phyloP scores from a whole-genome alignment of 2,113 vertebrate genomes.

The Scomber colias region DNA sequence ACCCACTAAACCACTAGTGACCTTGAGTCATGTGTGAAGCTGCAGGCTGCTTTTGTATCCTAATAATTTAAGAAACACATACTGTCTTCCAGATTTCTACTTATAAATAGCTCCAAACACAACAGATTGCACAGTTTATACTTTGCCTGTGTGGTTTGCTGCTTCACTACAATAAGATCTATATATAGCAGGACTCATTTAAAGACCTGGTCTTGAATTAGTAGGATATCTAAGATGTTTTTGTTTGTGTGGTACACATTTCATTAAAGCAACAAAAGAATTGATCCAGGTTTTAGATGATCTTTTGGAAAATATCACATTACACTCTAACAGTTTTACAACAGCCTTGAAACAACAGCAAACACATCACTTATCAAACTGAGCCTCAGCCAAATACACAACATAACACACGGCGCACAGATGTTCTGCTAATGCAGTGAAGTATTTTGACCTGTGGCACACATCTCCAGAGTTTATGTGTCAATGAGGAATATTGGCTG shows the following conservation, averaged over 20 bases:
- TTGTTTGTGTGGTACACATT: background rate
- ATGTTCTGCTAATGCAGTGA: background rate
- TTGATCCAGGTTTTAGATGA: too few species aligned
- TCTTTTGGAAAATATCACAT: too few species aligned
- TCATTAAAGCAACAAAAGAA: too few species aligned
- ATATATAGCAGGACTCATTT: background rate
- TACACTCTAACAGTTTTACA: too few species aligned
- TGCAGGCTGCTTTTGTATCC: background rate
- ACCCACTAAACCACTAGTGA: constrained; percentile 17
- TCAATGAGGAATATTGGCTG: constrained; percentile 2
- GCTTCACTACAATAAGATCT: background rate
- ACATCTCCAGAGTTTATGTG: constrained; percentile 7
- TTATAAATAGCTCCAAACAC: background rate
- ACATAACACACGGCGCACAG: background rate
- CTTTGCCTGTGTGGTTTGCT: background rate
- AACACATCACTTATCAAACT: too few species aligned
- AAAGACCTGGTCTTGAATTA: background rate
- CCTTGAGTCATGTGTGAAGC: background rate
- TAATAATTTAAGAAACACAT: constrained; percentile 14
- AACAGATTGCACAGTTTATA: background rate
- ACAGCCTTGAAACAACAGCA: too few species aligned
- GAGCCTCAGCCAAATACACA: background rate
- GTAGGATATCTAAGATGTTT: background rate
- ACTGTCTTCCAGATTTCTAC: constrained; percentile 5
- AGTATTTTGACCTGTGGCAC: background rate